Evolutionary conservation across 2,113 vertebrate species (phyloP).

Genomic region (Tyto alba): DNA sequence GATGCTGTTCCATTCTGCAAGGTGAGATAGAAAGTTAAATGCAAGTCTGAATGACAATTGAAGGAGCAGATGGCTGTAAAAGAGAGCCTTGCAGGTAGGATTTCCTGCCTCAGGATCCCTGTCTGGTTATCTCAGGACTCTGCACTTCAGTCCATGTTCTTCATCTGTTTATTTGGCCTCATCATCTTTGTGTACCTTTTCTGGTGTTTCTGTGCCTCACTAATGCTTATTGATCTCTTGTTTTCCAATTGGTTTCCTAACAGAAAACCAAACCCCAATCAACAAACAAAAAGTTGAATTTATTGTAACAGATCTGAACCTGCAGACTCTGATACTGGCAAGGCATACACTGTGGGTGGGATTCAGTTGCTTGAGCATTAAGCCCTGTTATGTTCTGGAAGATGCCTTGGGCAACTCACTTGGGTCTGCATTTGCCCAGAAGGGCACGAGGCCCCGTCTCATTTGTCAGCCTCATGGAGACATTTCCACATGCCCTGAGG

Average conservation of each 20-base stretch:
- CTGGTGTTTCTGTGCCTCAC: neutral
- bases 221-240: neutral
- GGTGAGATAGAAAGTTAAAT: neutral
- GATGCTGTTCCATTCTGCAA: neutral
- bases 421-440: neutral
- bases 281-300: neutral
- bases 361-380: neutral
- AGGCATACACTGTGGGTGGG: neutral
- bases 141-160: neutral
- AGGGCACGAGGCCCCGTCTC: neutral
- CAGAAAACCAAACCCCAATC: neutral
- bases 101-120: neutral
- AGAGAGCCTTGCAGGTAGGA: neutral
- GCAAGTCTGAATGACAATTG: neutral
- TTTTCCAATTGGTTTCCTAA: neutral
- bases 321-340: neutral
- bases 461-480: neutral
- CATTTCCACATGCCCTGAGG: neutral
- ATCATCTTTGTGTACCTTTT: neutral
- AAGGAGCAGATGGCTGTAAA: neutral
- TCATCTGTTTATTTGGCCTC: neutral
- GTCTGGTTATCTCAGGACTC: neutral
- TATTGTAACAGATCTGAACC: accelerated
- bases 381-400: neutral
- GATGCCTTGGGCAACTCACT: neutral